Evolutionary conservation across 1,140 invertebrate species (phyloP).

Genomic region (Nasonia longicornis): DNA sequence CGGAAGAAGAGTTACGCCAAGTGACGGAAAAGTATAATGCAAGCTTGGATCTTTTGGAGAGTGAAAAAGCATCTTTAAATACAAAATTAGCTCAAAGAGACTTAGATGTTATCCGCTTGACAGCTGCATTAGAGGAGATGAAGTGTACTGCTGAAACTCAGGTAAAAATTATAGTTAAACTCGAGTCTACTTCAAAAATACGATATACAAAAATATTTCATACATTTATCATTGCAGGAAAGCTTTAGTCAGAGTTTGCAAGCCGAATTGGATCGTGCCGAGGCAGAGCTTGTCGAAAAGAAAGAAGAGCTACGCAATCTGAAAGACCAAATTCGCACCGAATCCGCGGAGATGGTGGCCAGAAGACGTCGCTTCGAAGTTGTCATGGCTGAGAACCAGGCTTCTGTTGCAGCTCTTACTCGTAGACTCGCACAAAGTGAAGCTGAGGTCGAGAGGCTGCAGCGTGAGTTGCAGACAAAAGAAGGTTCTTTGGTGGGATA

Average conservation of each 20-base stretch:
- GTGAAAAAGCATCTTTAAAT: slow-evolving; percentile 54
- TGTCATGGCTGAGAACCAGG: slow-evolving; percentile 65
- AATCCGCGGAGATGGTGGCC: slow-evolving; percentile 64
- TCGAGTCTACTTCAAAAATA: not conserved
- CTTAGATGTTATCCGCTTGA: slow-evolving; percentile 56
- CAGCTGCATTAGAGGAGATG: slow-evolving; percentile 57
- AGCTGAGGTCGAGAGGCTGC: slow-evolving; percentile 61
- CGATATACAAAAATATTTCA: not conserved
- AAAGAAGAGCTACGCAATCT: slow-evolving; percentile 61
- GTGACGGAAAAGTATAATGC: slow-evolving; percentile 55
- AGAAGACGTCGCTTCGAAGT: slow-evolving; percentile 61
- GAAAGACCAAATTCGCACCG: slow-evolving; percentile 63
- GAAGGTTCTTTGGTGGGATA: slow-evolving; percentile 57
- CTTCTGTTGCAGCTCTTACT: slow-evolving; percentile 59
- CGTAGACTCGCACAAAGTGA: slow-evolving; percentile 60
- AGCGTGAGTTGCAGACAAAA: slow-evolving; percentile 56
- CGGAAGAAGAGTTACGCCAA: slow-evolving; percentile 58
- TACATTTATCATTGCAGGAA: slow-evolving; percentile 53
- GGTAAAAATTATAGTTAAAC: slow-evolving; percentile 48
- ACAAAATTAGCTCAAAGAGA: slow-evolving; percentile 58
- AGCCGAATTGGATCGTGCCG: slow-evolving; percentile 62
- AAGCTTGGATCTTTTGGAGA: slow-evolving; percentile 54
- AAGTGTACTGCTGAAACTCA: slow-evolving; percentile 62
- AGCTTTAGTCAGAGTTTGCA: slow-evolving; percentile 67
- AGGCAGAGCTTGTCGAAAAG: slow-evolving; percentile 61